Evolutionary conservation across 2,888 invertebrate genomes (phyloP).

Genomic region (Sylvicola cinctus): DNA sequence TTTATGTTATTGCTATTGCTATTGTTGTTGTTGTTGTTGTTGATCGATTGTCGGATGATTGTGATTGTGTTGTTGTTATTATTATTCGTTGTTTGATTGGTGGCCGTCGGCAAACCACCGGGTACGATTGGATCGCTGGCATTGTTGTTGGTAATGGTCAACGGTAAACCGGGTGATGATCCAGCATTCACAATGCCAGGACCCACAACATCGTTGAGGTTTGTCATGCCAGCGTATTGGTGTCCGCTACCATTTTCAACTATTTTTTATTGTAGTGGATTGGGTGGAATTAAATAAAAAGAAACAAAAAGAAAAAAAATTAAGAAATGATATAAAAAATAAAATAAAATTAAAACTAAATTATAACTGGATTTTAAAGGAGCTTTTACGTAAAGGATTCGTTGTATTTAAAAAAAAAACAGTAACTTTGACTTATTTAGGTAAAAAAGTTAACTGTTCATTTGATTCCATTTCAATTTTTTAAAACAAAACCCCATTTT

Average conservation of each 20-base stretch:
- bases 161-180: slow-evolving; percentile 12
- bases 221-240: slow-evolving; percentile 10
- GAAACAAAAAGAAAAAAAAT: slow-evolving; percentile 6
- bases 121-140: background rate
- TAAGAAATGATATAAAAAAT: too few relatives aligned
- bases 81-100: background rate
- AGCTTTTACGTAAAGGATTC: too few relatives aligned
- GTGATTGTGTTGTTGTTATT: slow-evolving; percentile 3
- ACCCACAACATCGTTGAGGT: slow-evolving; percentile 3
- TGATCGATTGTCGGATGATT: slow-evolving; percentile 3
- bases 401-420: too few relatives aligned
- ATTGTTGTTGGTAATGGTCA: slow-evolving; percentile 8
- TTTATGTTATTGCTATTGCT: slow-evolving; percentile 15
- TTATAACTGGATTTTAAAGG: too few relatives aligned
- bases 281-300: slow-evolving; percentile 5
- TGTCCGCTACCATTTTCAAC: slow-evolving; percentile 12
- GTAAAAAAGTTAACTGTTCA: too few relatives aligned
- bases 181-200: slow-evolving; percentile 10
- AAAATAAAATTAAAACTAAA: too few relatives aligned
- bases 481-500: too few relatives aligned
- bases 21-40: slow-evolving; percentile 7
- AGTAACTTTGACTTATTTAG: too few relatives aligned
- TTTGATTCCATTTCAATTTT: too few relatives aligned
- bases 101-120: slow-evolving; percentile 4
- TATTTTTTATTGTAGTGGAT: slow-evolving; percentile 7